phyloP scores from a whole-genome alignment of 2,888 invertebrate species.

The Abscondita cerata region DNA sequence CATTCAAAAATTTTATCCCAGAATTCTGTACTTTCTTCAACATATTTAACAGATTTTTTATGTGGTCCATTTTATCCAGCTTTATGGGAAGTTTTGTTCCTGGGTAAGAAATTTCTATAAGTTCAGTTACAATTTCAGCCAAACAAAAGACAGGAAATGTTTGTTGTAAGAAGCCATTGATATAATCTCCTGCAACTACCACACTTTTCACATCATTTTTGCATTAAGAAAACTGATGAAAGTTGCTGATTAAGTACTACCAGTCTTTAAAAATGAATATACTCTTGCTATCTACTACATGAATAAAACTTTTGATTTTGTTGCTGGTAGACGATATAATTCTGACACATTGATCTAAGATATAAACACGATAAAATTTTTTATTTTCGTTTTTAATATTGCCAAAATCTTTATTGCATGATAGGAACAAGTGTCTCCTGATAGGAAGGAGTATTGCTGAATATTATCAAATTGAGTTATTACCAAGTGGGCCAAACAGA shows the following conservation, averaged over 20 bases:
- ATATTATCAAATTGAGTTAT: constrained; percentile 19
- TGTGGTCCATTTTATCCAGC: neutral
- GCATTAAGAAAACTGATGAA: constrained; percentile 4
- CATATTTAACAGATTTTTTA: neutral
- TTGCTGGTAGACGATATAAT: constrained; percentile 6
- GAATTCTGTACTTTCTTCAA: neutral
- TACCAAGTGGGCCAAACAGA: constrained; percentile 35
- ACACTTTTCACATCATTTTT: constrained; percentile 8
- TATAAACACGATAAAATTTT: constrained; percentile 13
- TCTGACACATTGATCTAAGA: constrained; percentile 13
- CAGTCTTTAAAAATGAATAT: constrained; percentile 18
- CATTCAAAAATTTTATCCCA: constrained; percentile 1
- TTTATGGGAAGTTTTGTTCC: neutral
- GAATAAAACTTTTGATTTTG: constrained; percentile 11
- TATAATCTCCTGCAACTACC: neutral
- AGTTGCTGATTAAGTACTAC: neutral
- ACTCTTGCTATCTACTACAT: constrained; percentile 13
- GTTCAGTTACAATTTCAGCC: neutral
- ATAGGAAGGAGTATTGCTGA: constrained; percentile 27
- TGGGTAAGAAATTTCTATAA: neutral
- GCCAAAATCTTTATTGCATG: constrained; percentile 27
- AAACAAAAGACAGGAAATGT: neutral
- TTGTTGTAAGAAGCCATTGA: neutral
- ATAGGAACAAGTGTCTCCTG: constrained; percentile 30
- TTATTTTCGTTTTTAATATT: constrained; percentile 21